Evolutionary conservation across 1,140 invertebrate genomes (phyloP), one percentile per base, ranked within the genome.

Genomic region (Pissodes strobi): DNA sequence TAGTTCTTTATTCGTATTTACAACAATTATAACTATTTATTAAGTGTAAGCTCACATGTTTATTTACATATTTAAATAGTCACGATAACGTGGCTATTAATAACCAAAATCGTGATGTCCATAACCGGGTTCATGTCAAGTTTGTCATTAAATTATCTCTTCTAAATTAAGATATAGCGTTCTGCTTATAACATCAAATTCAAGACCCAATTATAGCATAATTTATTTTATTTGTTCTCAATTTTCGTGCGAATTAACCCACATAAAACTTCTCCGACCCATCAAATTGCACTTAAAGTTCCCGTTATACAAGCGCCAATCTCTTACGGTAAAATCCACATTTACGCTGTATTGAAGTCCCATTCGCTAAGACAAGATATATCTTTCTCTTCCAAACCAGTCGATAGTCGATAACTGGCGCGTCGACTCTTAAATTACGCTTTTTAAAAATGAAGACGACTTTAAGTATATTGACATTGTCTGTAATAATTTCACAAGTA

Each of bases 391-490:
- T 21, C 10, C 51, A 30, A 30, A 55, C 34, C 51, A 55, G 51
- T 55, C 38, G 30, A 55, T 55, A 38, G 27, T 55, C 51, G 34
- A 55, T 55, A 55, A 34, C 51, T n/a, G 51, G 8, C 6, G 51
- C n/a, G 34, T 15, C n/a, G 25, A 13, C 25, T 37, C 13, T 55
- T 21, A 18, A 46, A 46, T 19, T 21, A 46, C 43, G 18, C 18
- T 52, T 52, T 52, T 52, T 17, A 1, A 39, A 17, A 9, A 55
- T 55, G 51, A 38, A 34, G 41, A 23, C 22, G 12, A 18, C 10
- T n/a, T 25, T 18, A n/a, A 41, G 37, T 55, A 10, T 57, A 34
- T 52, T 59, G 37, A 59, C 25, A 17, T 46, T 59, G 18, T 18
- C 19, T 2, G 15, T 38, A 9, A 10, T 34, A n/a, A 22, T 38